These are phyloP conservation scores for Cyclophora albipunctata DNA, from an alignment of 2,888 invertebrate species.

Conservation along the genomic window DNA sequence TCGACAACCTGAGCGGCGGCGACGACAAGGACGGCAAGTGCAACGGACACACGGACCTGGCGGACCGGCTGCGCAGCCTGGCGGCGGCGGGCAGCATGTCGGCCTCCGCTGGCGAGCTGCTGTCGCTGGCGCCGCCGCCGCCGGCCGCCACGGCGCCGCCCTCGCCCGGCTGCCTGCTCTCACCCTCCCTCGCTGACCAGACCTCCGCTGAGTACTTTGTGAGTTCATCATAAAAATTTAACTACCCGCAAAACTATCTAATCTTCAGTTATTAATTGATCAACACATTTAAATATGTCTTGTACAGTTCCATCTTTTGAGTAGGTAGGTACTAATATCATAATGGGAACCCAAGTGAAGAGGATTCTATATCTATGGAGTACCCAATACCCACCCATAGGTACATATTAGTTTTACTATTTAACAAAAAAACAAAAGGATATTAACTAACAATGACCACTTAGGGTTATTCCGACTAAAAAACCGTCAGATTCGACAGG, in stretches of 20 bases:
- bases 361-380: too few relatives aligned
- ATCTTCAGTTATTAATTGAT: too few relatives aligned
- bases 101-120: conserved; percentile 60
- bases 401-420: too few relatives aligned
- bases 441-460: too few relatives aligned
- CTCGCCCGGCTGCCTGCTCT: conserved; percentile 63
- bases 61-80: conserved; percentile 58
- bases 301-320: too few relatives aligned
- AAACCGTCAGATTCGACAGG: too few relatives aligned
- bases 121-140: conserved; percentile 63
- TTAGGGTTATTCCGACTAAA: too few relatives aligned
- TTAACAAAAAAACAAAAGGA: too few relatives aligned
- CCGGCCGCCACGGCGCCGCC: conserved; percentile 67
- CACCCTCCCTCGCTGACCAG: conserved; percentile 64
- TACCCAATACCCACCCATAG: too few relatives aligned
- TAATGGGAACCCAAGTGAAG: too few relatives aligned
- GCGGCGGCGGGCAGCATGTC: conserved; percentile 67
- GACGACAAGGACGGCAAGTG: conserved; percentile 42
- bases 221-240: conserved; percentile 27
- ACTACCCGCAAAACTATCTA: not conserved
- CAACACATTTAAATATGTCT: too few relatives aligned
- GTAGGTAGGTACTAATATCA: too few relatives aligned
- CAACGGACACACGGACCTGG: conserved; percentile 59
- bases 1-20: conserved; percentile 60
- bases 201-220: conserved; percentile 62